Evolutionary conservation across 2,113 vertebrate genomes (phyloP).

Genomic region (Toxotes chatareus): DNA sequence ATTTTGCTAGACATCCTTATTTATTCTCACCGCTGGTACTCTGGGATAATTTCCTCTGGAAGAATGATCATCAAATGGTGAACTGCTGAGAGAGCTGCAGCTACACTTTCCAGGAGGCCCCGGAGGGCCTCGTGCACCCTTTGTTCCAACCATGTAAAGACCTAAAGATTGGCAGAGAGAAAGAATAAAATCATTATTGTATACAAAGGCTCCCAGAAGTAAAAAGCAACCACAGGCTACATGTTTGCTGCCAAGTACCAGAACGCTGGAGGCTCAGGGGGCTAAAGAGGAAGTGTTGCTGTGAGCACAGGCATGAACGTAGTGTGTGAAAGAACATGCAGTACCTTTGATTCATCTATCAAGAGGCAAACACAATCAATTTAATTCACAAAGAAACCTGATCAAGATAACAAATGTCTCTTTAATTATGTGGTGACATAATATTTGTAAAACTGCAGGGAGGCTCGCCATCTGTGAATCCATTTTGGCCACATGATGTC

Average conservation of each 20-base stretch:
- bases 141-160: slow-evolving; percentile 89
- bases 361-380: slow-evolving; percentile 48
- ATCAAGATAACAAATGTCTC: slow-evolving; percentile 64
- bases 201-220: background rate
- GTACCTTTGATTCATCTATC: slow-evolving; percentile 55
- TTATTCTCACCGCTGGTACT: slow-evolving; percentile 90
- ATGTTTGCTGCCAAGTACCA: background rate
- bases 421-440: slow-evolving; percentile 74
- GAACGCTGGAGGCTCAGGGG: background rate
- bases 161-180: slow-evolving; percentile 76
- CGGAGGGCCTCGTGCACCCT: slow-evolving; percentile 92
- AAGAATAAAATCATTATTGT: background rate
- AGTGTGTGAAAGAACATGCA: background rate
- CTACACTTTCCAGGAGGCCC: slow-evolving; percentile 93
- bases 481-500: slow-evolving; percentile 78
- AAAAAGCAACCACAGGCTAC: background rate
- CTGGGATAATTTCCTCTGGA: slow-evolving; percentile 84
- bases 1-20: no score
- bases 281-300: background rate
- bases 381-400: slow-evolving; percentile 52
- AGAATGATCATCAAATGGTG: slow-evolving; percentile 83
- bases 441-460: slow-evolving; percentile 65
- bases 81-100: slow-evolving; percentile 86
- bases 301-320: background rate
- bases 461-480: slow-evolving; percentile 56